Evolutionary conservation across 2,797 vertebrate species (phyloP).

Genomic region (Tiaroga cobitis): DNA sequence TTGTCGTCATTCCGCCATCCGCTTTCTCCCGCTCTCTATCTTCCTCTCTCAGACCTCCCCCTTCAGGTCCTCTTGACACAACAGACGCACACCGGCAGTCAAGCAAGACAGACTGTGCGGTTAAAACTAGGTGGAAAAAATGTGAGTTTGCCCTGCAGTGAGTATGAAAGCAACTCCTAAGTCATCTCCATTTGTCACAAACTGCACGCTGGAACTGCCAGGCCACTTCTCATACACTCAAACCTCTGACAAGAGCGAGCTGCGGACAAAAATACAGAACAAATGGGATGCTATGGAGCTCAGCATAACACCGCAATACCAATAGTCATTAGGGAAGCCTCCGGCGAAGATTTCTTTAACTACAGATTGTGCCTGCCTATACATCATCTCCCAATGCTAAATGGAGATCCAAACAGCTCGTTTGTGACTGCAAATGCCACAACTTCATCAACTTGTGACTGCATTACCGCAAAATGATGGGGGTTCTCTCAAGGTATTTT

Average conservation of each 20-base stretch:
- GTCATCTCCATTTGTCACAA: slow-evolving; percentile 79
- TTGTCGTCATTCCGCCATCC: slow-evolving; percentile 16
- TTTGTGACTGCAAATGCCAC: slow-evolving; percentile 27
- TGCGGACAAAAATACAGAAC: slow-evolving; percentile 65
- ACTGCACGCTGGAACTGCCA: slow-evolving; percentile 70
- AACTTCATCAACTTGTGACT: slow-evolving; percentile 16
- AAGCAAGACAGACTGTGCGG: slow-evolving; percentile 67
- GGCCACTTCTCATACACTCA: slow-evolving; percentile 51
- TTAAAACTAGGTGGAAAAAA: slow-evolving; percentile 46
- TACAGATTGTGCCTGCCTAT: slow-evolving; percentile 16
- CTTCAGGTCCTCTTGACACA: slow-evolving; percentile 64
- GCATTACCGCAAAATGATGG: background rate
- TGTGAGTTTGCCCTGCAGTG: slow-evolving; percentile 63
- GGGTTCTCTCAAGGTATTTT: background rate
- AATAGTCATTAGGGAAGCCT: slow-evolving; percentile 37
- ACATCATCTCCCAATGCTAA: slow-evolving; percentile 38
- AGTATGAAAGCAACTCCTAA: slow-evolving; percentile 70
- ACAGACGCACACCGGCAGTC: slow-evolving; percentile 71
- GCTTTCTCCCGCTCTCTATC: slow-evolving; percentile 54
- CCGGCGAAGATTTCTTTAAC: slow-evolving; percentile 27
- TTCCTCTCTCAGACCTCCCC: slow-evolving; percentile 43
- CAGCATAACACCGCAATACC: slow-evolving; percentile 21
- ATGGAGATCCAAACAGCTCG: slow-evolving; percentile 9
- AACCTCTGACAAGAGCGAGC: slow-evolving; percentile 47
- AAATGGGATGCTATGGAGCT: slow-evolving; percentile 39